phyloP scores from a whole-genome alignment of 1,140 invertebrate genomes.

The Bombyx mandarina region DNA sequence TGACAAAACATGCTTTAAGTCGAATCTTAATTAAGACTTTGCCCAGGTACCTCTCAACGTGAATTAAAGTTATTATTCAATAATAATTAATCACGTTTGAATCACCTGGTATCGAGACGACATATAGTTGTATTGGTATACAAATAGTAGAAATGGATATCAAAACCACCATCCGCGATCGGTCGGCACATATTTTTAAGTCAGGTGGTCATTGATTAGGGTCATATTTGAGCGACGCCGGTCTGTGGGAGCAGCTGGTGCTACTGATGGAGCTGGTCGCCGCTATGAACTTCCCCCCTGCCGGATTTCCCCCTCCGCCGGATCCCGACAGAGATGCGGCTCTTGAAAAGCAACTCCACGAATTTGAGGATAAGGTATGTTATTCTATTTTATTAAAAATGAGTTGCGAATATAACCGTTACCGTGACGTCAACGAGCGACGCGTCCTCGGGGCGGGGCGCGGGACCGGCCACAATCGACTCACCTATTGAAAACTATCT shows the following conservation, averaged over 20 bases:
- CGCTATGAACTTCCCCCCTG: conserved; percentile 31
- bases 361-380: conserved; percentile 31
- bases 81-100: too few relatives aligned
- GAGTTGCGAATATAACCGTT: conserved; percentile 7
- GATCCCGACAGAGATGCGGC: conserved; percentile 2
- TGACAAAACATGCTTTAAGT: too few relatives aligned
- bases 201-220: conserved; percentile 11
- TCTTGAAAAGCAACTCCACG: conserved; percentile 21
- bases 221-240: conserved; percentile 26
- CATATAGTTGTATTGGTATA: too few relatives aligned
- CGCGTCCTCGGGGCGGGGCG: conserved; percentile 16
- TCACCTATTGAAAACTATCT: too few relatives aligned
- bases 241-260: conserved; percentile 45
- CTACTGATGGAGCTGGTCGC: conserved; percentile 38
- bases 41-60: too few relatives aligned
- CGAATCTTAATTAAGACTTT: too few relatives aligned
- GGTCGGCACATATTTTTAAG: too few relatives aligned
- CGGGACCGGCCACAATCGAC: conserved; percentile 18
- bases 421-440: conserved; percentile 22
- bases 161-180: too few relatives aligned
- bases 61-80: too few relatives aligned
- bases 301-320: conserved; percentile 20
- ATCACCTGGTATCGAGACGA: too few relatives aligned
- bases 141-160: too few relatives aligned
- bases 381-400: too few relatives aligned